phyloP scores from a whole-genome alignment of 2,888 invertebrate species.

The Drosophila nr. perissopoda region DNA sequence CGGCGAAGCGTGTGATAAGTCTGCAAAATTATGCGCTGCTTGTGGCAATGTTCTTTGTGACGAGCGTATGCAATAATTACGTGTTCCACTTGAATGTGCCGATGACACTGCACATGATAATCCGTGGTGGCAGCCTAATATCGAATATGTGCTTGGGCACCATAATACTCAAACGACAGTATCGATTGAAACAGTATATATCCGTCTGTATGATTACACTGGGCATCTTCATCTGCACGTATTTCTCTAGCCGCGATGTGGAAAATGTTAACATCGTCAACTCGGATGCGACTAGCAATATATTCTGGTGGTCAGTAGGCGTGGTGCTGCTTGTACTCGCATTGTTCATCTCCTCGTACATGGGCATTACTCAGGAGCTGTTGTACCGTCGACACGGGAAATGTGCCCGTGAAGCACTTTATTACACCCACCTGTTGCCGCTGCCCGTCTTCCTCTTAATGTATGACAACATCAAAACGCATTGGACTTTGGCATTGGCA shows the following conservation, averaged over 20 bases:
- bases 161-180: slow-evolving; percentile 92
- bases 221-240: slow-evolving; percentile 95
- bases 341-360: slow-evolving; percentile 94
- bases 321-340: slow-evolving; percentile 93
- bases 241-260: slow-evolving; percentile 61
- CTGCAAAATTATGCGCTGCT: slow-evolving; percentile 92
- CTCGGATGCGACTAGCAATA: neutral
- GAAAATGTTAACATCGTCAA: neutral
- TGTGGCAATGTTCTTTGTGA: slow-evolving; percentile 95
- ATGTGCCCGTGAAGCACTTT: slow-evolving; percentile 94
- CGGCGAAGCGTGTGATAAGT: slow-evolving; percentile 89
- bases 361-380: slow-evolving; percentile 97
- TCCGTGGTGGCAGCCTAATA: slow-evolving; percentile 96
- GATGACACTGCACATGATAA: slow-evolving; percentile 99
- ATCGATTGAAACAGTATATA: slow-evolving; percentile 92
- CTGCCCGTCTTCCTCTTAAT: slow-evolving; percentile 94
- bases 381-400: slow-evolving; percentile 93
- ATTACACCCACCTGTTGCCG: slow-evolving; percentile 94
- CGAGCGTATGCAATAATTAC: slow-evolving; percentile 97
- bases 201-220: slow-evolving; percentile 95
- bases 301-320: slow-evolving; percentile 87
- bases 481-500: slow-evolving; percentile 82
- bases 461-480: slow-evolving; percentile 90
- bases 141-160: slow-evolving; percentile 97
- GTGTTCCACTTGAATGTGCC: slow-evolving; percentile 98